phyloP scores from a whole-genome alignment of 2,888 invertebrate genomes.

The Chironomus tentans region DNA sequence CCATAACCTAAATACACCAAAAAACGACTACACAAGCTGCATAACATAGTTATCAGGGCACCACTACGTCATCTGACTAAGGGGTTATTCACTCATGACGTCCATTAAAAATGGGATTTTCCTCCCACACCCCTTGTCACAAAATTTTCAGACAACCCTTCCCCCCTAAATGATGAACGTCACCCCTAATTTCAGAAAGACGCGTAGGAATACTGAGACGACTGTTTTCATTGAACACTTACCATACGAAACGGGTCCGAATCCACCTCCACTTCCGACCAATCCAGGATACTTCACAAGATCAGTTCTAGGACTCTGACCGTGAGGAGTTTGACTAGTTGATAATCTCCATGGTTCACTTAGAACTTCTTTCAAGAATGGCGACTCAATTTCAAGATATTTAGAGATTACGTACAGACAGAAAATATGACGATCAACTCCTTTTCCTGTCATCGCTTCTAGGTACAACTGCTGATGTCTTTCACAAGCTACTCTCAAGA shows the following conservation, averaged over 20 bases:
- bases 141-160: too few species aligned
- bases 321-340: slow-evolving; percentile 91
- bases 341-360: slow-evolving; percentile 92
- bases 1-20: too few species aligned
- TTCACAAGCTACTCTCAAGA: slow-evolving; percentile 59
- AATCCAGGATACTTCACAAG: slow-evolving; percentile 67
- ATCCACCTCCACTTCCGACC: slow-evolving; percentile 90
- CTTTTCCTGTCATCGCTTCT: slow-evolving; percentile 89
- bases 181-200: too few species aligned
- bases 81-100: too few species aligned
- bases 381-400: slow-evolving; percentile 83
- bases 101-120: too few species aligned
- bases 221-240: too few species aligned
- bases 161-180: too few species aligned
- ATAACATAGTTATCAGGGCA: too few species aligned
- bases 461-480: slow-evolving; percentile 77
- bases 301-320: slow-evolving; percentile 71
- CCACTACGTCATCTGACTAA: too few species aligned
- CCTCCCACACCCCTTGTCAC: too few species aligned
- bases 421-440: slow-evolving; percentile 89
- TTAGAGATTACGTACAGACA: slow-evolving; percentile 90
- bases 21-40: too few species aligned
- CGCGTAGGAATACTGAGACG: too few species aligned
- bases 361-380: slow-evolving; percentile 82
- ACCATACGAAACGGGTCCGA: slow-evolving; percentile 63